Base-by-base conservation (phyloP, 2,113 vertebrate genomes). In the Panthera leo region DNA sequence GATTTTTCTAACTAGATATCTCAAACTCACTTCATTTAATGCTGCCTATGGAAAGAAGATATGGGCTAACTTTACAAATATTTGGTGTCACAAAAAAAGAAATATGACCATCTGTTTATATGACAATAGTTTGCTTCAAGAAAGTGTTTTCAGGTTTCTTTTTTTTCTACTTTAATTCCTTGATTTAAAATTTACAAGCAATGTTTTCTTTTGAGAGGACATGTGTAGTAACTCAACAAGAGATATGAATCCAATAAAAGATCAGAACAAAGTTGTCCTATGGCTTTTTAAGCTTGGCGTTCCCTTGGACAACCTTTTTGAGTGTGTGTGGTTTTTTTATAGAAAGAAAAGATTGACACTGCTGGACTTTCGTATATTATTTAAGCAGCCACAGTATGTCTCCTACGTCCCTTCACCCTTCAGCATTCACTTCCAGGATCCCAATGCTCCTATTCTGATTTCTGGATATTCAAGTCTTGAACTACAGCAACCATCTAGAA, bases 111-210 rank as follows among this genome's bases (percentile, higher is more conserved):
- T 90, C 87, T 89, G 61, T 91, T 92, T 96, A 89, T 27, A 73
- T 67, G 27, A 89, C 14, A 92, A 48, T 13, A 89, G 71, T 76
- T 53, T 87, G 45, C 34, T 85, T 65, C 71, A 73, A 92, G 42
- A 15, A 79, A 93, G 18, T 83, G 25, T 86, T 91, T 89, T 45
- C 9, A 31, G n/a, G 5, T 65, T 73, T 58, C 39, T 29, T 48
- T 45, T 61, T 61, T 84, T 68, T 14, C 61, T 73, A 90, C 14
- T 89, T 89, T 65, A 79, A 79, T 85, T 29, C 14, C 27, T 89
- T 91, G 78, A 76, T 92, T 96, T 65, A 91, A 88, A 96, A 58
- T 94, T 91, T 94, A 53, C n/a, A 45, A 92, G 83, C 13, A 94
- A 78, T 71, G 27, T 84, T 91, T 96, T 70, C 76, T 70, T 94